Evolutionary conservation across 2,113 vertebrate genomes (phyloP).

Genomic region (Ammodramus savannarum): DNA sequence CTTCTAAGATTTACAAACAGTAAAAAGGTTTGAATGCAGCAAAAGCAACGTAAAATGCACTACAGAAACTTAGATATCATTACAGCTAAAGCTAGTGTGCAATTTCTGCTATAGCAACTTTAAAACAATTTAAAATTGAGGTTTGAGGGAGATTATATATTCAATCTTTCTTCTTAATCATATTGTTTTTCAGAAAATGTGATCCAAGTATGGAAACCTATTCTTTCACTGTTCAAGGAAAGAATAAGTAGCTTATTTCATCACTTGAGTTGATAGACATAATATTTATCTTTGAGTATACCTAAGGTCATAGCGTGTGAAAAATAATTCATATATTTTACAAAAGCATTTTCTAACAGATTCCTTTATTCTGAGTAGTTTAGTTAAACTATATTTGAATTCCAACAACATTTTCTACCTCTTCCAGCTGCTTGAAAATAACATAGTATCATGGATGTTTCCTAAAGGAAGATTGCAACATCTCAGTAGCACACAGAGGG

Average conservation of each 20-base stretch:
- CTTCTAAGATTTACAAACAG: background rate
- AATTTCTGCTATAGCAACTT: background rate
- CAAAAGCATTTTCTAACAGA: background rate
- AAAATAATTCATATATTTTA: background rate
- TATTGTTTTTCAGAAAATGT: background rate
- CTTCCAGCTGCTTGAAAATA: background rate
- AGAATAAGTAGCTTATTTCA: background rate
- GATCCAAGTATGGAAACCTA: background rate
- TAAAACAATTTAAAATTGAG: background rate
- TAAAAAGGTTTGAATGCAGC: background rate
- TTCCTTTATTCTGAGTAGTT: background rate
- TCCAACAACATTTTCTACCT: background rate
- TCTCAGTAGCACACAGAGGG: background rate
- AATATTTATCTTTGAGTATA: background rate
- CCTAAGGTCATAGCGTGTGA: background rate
- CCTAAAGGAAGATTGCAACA: background rate
- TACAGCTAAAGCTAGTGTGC: background rate
- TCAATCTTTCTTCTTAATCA: background rate
- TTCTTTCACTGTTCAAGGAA: background rate
- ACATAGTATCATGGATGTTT: background rate
- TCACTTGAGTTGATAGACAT: rapidly evolving
- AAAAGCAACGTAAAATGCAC: background rate
- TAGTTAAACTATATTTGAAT: background rate
- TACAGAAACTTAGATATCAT: background rate
- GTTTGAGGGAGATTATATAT: background rate